phyloP scores from a whole-genome alignment of 2,888 invertebrate species.

The Clistopyga incitator region DNA sequence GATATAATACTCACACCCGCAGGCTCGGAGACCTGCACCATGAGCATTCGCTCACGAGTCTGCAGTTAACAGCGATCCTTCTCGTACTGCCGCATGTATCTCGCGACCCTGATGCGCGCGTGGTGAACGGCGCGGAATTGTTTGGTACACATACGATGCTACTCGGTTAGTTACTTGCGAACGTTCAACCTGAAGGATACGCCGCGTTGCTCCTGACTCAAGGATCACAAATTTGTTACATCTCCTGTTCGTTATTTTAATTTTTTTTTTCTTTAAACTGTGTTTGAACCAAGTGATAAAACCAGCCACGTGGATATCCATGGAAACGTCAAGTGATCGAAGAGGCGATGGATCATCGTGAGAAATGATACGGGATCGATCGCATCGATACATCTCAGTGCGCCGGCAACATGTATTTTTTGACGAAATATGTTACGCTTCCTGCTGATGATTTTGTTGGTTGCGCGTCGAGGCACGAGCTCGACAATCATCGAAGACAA shows the following conservation, averaged over 20 bases:
- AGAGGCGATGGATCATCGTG: conserved; percentile 45
- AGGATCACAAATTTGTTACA: background rate
- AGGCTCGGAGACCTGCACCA: background rate
- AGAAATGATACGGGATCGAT: conserved; percentile 43
- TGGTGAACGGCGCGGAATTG: conserved; percentile 71
- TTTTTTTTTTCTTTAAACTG: no score
- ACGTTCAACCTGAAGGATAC: conserved; percentile 65
- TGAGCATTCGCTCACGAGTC: conserved; percentile 29
- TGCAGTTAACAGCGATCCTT: conserved; percentile 24
- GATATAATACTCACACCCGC: background rate
- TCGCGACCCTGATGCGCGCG: conserved; percentile 68
- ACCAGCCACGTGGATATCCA: background rate
- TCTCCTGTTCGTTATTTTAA: background rate
- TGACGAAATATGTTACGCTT: conserved; percentile 67
- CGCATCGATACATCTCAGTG: conserved; percentile 26
- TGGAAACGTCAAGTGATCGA: background rate
- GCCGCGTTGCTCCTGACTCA: conserved; percentile 8
- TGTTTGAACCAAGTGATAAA: background rate
- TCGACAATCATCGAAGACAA: conserved; percentile 61
- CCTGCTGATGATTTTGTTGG: conserved; percentile 62
- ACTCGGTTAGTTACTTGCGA: conserved; percentile 68
- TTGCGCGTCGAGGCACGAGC: conserved; percentile 48
- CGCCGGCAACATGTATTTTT: conserved; percentile 63
- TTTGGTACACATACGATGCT: conserved; percentile 64
- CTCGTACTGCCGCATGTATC: conserved; percentile 33